Evolutionary conservation across 2,888 invertebrate genomes (phyloP), one percentile per base, ranked within the genome.

Genomic region (Dexiosoma caninum): DNA sequence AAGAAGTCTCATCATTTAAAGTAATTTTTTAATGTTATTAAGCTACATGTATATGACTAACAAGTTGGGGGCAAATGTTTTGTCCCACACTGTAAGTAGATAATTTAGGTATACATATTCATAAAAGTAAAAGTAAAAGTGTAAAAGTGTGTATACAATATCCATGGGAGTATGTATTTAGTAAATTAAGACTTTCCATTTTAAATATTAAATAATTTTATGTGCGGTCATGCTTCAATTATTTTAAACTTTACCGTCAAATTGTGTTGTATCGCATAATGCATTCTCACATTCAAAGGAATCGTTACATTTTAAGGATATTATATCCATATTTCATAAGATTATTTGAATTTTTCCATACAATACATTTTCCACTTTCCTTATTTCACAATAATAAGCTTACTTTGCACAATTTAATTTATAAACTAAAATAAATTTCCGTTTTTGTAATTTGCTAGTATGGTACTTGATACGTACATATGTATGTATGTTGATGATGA

Each of bases 231-330:
- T 51, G 9, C 14, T 12, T n/a, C n/a, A n/a, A n/a, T 14, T 51
- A 6, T 8, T 12, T 59, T 40, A 7, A 37, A 57, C 8, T 59
- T 82, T 82, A 83, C 83, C 83, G 66, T 53, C 64, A 70, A 82
- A 74, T 49, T 82, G 80, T 49, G 67, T 42, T 49, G 75, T 44
- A 64, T 72, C 70, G 57, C 35, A 35, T 30, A 62, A 51, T 21
- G 37, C 51, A 35, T 37, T 40, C 21, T 70, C 59, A 59, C 77
- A 81, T n/a, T 81, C 82, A 30, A 44, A 70, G 5, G 76, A 83
- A 72, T 82, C 72, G 21, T 66, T 40, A 67, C 82, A 82, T 40
- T 76, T 60, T 62, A 82, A 76, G 30, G 81, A 83, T 62, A 82
- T 82, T 51, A 23, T 71, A 64, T 83, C 83, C 70, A 72, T 72